Conservation (phyloP, 2,888 invertebrate genomes). For the Silvanus unidentatus region DNA sequence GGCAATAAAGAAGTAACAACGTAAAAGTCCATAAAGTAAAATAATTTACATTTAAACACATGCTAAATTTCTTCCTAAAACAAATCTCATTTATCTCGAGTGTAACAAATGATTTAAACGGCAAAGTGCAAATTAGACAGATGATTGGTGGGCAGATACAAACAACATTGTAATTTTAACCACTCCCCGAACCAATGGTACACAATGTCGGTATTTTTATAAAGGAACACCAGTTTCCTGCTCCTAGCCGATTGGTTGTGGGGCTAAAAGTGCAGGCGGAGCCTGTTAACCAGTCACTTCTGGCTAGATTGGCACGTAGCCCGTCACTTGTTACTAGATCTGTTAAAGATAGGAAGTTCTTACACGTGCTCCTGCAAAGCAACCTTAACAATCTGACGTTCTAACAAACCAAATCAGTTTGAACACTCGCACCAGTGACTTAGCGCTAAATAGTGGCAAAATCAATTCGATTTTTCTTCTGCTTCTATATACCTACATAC, state of each 20-base stretch:
- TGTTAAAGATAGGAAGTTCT: slow-evolving; percentile 37
- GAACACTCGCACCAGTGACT: slow-evolving; percentile 14
- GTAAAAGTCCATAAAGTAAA: slow-evolving; percentile 40
- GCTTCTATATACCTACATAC: too few relatives aligned
- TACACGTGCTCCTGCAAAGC: slow-evolving; percentile 25
- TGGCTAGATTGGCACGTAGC: slow-evolving; percentile 34
- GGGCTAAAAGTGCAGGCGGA: slow-evolving; percentile 28
- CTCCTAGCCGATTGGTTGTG: slow-evolving; percentile 22
- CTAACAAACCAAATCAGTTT: neutral
- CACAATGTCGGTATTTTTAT: slow-evolving; percentile 28
- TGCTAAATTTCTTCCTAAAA: slow-evolving; percentile 46
- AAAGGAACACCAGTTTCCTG: slow-evolving; percentile 26
- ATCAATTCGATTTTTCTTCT: too few relatives aligned
- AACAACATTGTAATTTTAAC: slow-evolving; percentile 20
- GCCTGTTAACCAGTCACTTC: slow-evolving; percentile 30
- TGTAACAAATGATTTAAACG: slow-evolving; percentile 43
- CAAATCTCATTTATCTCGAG: slow-evolving; percentile 45
- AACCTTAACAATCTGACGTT: neutral
- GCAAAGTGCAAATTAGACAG: slow-evolving; percentile 37
- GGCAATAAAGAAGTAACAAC: slow-evolving; percentile 29
- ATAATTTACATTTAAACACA: slow-evolving; percentile 46
- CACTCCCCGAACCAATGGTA: slow-evolving; percentile 31
- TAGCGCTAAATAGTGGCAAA: slow-evolving; percentile 15
- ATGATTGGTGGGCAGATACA: slow-evolving; percentile 37
- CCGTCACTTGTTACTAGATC: slow-evolving; percentile 45